Evolutionary conservation across 1,140 invertebrate genomes (phyloP).

Genomic region (Propsilocerus akamusi): DNA sequence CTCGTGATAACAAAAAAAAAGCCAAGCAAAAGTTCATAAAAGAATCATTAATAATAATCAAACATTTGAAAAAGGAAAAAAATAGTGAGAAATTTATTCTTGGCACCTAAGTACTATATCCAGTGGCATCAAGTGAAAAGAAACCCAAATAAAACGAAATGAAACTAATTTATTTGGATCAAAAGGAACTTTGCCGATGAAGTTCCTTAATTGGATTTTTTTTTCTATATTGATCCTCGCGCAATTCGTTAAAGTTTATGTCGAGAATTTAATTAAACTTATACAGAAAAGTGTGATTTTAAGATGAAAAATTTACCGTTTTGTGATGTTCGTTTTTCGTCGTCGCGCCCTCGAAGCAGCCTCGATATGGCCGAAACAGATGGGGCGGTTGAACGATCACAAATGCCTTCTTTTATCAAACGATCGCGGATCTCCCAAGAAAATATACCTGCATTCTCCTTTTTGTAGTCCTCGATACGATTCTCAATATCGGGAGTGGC

Average conservation of each 20-base stretch:
- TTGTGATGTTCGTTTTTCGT: constrained; percentile 29
- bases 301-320: neutral
- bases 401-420: constrained; percentile 62
- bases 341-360: constrained; percentile 52
- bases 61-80: too few species aligned
- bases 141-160: neutral
- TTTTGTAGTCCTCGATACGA: constrained; percentile 71
- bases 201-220: constrained; percentile 2
- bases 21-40: too few species aligned
- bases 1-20: too few species aligned
- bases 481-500: constrained; percentile 64
- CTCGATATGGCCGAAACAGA: constrained; percentile 70
- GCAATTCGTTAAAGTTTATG: too few species aligned
- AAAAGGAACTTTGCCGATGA: neutral
- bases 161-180: neutral
- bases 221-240: too few species aligned
- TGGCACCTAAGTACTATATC: neutral
- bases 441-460: constrained; percentile 72
- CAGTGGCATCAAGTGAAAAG: neutral
- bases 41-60: constrained; percentile 4
- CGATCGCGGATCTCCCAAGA: constrained; percentile 82
- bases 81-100: constrained; percentile 1
- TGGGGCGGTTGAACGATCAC: constrained; percentile 59
- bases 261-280: too few species aligned
- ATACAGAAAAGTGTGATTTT: neutral